Base-by-base conservation (phyloP, 2,888 invertebrate species). In the Cremastobaeus sp. region DNA sequence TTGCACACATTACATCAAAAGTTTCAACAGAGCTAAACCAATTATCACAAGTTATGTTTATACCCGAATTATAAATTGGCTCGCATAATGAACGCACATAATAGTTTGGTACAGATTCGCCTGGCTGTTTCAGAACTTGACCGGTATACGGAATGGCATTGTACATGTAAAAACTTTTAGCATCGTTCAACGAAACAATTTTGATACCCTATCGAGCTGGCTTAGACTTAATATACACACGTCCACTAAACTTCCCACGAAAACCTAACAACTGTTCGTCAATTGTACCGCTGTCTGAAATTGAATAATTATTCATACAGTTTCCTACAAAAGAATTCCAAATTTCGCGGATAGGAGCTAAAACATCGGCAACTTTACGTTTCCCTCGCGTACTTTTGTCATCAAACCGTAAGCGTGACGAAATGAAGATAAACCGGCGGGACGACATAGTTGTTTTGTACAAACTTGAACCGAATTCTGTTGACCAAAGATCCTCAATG, bases 261-360 rank as follows among this genome's bases (percentile, higher is more conserved):
- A 69, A 69, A 18, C 30, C 60, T 20, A 69, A 43, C 11, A 66
- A 32, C 15, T 69, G 59, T 39, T 69, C 59, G 43, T 60, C 25
- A 45, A 69, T 69, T 32, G 68, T 59, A n/a, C 48, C 30, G 32
- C 14, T 15, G 5, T 45, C 14, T 15, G 59, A 59, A 12, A 60
- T 52, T 20, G 32, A 35, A 12, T 69, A 69, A 50, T 45, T 18
- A 9, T n/a, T 11, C 9, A 21, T 8, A 45, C 59, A 50, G 35
- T 60, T 69, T 50, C 45, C 69, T 47, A 59, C 11, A 47, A 47
- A 3, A n/a, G n/a, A n/a, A 25, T 25, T 25, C 25, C 3, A 25
- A 5, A 5, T 25, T 25, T 25, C 25, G 25, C 25, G 8, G 4
- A 25, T 25, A 25, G 8, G 4, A 25, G 37, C 17, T 8, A 37